Conservation (phyloP, 2,888 invertebrate genomes). For the Trissolcus japonicus region DNA sequence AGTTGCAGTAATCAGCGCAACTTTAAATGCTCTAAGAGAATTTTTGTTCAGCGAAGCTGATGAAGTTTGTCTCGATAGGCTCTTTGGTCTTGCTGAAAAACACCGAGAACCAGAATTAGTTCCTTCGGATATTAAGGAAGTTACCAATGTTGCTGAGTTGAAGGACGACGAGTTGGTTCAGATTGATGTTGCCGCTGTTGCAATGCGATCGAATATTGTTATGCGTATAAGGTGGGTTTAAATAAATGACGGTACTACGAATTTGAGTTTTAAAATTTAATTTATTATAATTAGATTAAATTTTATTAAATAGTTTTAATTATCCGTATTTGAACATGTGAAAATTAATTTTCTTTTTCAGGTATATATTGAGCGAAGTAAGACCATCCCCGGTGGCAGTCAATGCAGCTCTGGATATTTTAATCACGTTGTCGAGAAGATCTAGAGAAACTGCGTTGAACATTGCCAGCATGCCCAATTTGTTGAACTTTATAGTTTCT, state of each 20-base stretch:
- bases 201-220: slow-evolving; percentile 86
- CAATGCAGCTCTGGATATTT: slow-evolving; percentile 85
- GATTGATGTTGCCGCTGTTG: slow-evolving; percentile 86
- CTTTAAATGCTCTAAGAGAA: slow-evolving; percentile 85
- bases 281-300: too few species aligned
- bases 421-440: slow-evolving; percentile 87
- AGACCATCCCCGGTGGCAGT: slow-evolving; percentile 85
- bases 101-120: slow-evolving; percentile 68
- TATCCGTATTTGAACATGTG: background rate
- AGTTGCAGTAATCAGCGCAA: slow-evolving; percentile 84
- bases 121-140: slow-evolving; percentile 69
- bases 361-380: slow-evolving; percentile 85
- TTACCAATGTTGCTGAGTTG: slow-evolving; percentile 80
- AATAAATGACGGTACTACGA: background rate
- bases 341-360: slow-evolving; percentile 67
- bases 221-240: slow-evolving; percentile 81
- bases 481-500: slow-evolving; percentile 80
- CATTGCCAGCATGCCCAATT: slow-evolving; percentile 81
- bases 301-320: too few species aligned
- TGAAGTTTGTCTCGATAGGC: slow-evolving; percentile 85
- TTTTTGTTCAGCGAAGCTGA: slow-evolving; percentile 87
- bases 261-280: slow-evolving; percentile 3
- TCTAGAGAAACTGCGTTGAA: slow-evolving; percentile 82
- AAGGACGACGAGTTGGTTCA: slow-evolving; percentile 93
- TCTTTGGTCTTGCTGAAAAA: slow-evolving; percentile 78